Evolutionary conservation across 2,888 invertebrate species (phyloP), one percentile per base, ranked within the genome.

Genomic region (Eupeodes luniger): DNA sequence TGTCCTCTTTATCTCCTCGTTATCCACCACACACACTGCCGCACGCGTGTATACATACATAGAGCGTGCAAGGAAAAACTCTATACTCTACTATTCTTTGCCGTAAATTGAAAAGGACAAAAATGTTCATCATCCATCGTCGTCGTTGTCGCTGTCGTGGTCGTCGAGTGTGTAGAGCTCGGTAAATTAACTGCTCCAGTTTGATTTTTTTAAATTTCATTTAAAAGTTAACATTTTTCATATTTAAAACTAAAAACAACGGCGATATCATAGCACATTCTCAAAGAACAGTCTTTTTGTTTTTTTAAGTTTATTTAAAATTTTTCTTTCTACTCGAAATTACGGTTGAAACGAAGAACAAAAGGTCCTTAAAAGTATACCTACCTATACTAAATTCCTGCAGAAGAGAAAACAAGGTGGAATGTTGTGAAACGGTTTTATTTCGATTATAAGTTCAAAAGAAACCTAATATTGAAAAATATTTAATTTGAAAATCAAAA

Each of bases 101-200:
- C 59, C 51, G 61, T 82, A 64, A 66, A 66, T 40, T 44, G 49
- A 59, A 61, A 61, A 19, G 74, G 78, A 62, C 67, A 85, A 85
- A 77, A 85, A 62, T 85, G 81, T 77, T 85, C 85, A 85, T 85
- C 85, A 61, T 74, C 74, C 82, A 69, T 78, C 77, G 77, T 74
- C 72, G 78, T 27, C 72, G 83, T 74, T 62, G 84, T 84, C 75
- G 85, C 81, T 77, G 81, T 81, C 72, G 85, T 85, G 78, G 85
- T 85, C 78, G 85, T 85, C 81, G 81, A 85, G 85, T 85, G 85
- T 85, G 85, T 81, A 78, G 77, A 78, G 85, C 81, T 85, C 77
- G 85, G 81, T 85, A 85, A 78, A 85, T 81, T 85, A 61, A 81
- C 67, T 81, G 81, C 77, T 85, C 81, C 75, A 81, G 64, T 66